Base-by-base conservation (phyloP, 2,888 invertebrate species). In the Bembecia ichneumoniformis region DNA sequence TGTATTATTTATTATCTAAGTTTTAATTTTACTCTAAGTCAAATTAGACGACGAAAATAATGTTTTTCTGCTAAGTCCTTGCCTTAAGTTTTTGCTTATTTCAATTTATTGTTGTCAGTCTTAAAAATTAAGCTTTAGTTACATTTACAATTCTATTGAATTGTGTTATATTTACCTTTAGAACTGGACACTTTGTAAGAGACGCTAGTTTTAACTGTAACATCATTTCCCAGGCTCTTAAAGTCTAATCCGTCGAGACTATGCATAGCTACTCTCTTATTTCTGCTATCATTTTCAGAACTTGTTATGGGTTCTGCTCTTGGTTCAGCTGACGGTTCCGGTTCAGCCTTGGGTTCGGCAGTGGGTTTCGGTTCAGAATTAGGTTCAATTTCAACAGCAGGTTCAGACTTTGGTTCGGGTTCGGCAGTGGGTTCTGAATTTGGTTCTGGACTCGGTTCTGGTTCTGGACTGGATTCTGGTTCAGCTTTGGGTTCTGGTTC, bases 121-220 rank as follows among this genome's bases (percentile, higher is more conserved):
- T 17, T 17, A 17, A 17, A 17, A 17, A 17, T 17, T 3, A 17
- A 17, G 17, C 17, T 4, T 17, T 17, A 2, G 17, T 17, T 17
- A 3, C 17, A 17, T 17, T 17, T 17, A 17, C 17, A 17, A 17
- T 17, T 17, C 1, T 3, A 17, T 17, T 3, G 3, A 17, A 17
- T 17, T 3, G 3, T 17, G 17, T 17, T 17, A 17, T 36, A 36
- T 36, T 36, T 62, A 84, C 86, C 86, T 76, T 84, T 84, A 49
- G 86, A 82, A 55, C 79, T 89, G 63, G 94, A 94, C 54, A 94
- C 93, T 71, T 92, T 90, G 71, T 92, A 94, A 0, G 94, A 93
- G 3, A 94, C 91, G 66, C 94, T 94, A 0, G 94, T 94, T 63
- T 93, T 92, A 10, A 94, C 93, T 0, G 92, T 91, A 20, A 93